Percentiles rank a stretch among this genome's conserved stretches.
phyloP scores from a whole-genome alignment of 2,888 invertebrate genomes.

The Geophilus truncorum region DNA sequence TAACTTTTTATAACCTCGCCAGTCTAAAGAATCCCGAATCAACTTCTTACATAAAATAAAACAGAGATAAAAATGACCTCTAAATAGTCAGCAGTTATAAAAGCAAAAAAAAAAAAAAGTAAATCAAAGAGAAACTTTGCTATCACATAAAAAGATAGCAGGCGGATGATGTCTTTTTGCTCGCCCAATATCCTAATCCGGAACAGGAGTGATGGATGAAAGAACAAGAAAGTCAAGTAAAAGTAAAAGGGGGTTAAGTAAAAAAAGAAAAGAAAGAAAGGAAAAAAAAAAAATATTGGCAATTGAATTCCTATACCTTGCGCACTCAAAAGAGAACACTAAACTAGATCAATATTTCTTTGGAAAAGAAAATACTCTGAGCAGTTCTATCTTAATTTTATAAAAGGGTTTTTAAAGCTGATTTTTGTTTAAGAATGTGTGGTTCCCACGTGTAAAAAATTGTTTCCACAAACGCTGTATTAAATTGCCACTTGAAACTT shows the following conservation, averaged over 20 bases:
- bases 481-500: too few relatives aligned
- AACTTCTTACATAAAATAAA: background rate
- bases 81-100: background rate
- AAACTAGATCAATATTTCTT: background rate
- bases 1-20: background rate
- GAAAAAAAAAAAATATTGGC: too few relatives aligned
- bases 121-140: constrained; percentile 1
- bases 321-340: background rate
- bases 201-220: constrained; percentile 1
- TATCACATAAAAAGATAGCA: background rate
- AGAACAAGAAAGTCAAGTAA: background rate
- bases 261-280: background rate
- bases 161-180: background rate
- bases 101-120: background rate
- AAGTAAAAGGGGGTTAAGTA: background rate
- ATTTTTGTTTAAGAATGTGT: too few relatives aligned
- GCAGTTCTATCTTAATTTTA: background rate
- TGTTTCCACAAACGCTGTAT: too few relatives aligned
- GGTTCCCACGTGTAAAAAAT: too few relatives aligned
- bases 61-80: background rate
- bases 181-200: background rate
- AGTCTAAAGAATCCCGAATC: background rate
- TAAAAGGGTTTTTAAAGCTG: background rate
- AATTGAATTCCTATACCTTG: background rate
- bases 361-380: background rate